A percentile compares a stretch with the other conserved stretches of the same genome.
Evolutionary conservation across 2,797 vertebrate genomes (phyloP).

Genomic region (Oreochromis mossambicus): DNA sequence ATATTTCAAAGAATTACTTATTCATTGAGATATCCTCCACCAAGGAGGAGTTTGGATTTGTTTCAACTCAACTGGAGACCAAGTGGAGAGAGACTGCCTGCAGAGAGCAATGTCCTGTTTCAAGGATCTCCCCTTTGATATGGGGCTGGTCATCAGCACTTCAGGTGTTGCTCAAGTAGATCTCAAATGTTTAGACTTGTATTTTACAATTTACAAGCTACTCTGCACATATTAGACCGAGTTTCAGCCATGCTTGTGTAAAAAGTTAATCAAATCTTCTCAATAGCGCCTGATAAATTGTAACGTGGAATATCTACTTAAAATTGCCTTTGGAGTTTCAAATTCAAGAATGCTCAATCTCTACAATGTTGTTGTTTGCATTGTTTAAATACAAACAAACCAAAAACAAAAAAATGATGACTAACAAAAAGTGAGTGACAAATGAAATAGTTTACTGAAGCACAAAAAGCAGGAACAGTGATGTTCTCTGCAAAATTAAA

Average conservation of each 20-base stretch:
- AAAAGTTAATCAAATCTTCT: not conserved
- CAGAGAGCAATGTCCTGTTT: not conserved
- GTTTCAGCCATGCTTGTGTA: not conserved
- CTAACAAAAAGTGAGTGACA: not conserved
- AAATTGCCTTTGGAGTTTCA: not conserved
- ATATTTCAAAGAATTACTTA: not conserved
- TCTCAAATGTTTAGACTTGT: not conserved
- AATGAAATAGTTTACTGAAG: not conserved
- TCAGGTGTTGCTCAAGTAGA: not conserved
- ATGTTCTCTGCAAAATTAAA: not conserved
- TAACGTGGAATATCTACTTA: not conserved
- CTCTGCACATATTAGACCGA: not conserved
- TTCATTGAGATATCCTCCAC: not conserved
- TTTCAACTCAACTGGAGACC: not conserved
- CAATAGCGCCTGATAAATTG: not conserved
- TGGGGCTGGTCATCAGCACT: constrained; percentile 6
- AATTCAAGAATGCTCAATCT: not conserved
- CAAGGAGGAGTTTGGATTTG: not conserved
- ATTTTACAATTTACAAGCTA: not conserved
- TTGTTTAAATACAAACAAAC: not conserved
- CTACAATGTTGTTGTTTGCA: not conserved
- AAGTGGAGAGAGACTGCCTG: not conserved
- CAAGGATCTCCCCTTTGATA: constrained; percentile 26
- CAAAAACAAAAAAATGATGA: accelerated
- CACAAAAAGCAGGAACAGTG: not conserved